Evolutionary conservation across 2,113 vertebrate genomes (phyloP).

Genomic region (Chiloscyllium plagiosum): DNA sequence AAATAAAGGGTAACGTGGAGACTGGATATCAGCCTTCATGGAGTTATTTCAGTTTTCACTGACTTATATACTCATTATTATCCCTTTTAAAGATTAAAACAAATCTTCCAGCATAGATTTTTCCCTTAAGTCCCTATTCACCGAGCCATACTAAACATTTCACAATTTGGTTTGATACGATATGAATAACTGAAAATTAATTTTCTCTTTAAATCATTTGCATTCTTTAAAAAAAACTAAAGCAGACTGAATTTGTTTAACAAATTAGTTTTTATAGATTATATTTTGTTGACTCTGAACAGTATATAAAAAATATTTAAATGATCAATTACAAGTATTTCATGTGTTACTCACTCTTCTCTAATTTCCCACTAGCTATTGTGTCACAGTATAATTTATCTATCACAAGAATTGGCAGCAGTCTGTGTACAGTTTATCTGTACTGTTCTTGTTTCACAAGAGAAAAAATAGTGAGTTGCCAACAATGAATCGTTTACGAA

Average conservation of each 20-base stretch:
- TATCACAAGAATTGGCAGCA: not conserved
- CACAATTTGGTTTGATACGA: not conserved
- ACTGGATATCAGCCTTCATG: no score
- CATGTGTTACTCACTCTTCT: not conserved
- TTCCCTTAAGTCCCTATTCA: not conserved
- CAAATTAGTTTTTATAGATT: not conserved
- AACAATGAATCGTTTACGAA: not conserved
- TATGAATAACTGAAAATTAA: not conserved
- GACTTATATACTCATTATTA: not conserved
- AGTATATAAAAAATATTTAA: not conserved
- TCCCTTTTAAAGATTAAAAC: not conserved
- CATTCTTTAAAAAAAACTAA: not conserved
- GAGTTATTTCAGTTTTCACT: not conserved
- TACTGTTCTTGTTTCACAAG: not conserved
- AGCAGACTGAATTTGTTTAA: not conserved
- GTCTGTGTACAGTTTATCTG: not conserved
- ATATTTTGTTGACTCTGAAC: not conserved
- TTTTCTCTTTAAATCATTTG: not conserved
- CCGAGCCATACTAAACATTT: not conserved
- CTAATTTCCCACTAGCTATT: not conserved
- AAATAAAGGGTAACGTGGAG: no score
- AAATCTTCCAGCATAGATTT: not conserved
- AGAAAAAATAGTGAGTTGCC: not conserved
- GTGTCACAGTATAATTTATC: not conserved
- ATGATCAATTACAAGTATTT: not conserved